Percentiles rank a stretch among this genome's conserved stretches.
Conservation (phyloP, 2,888 invertebrate genomes). For the Pammene fasciana region DNA sequence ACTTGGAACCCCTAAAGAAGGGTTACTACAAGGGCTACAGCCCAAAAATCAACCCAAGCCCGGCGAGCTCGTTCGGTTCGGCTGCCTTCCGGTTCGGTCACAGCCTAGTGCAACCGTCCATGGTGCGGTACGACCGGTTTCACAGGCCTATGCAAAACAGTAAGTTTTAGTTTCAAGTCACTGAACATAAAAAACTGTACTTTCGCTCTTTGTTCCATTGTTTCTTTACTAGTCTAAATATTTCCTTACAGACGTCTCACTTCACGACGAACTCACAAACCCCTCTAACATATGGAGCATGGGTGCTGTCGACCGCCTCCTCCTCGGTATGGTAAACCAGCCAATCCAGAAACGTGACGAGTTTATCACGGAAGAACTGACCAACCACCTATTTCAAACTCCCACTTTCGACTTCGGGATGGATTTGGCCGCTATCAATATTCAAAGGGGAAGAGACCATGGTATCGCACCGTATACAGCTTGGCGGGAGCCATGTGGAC, state of each 20-base stretch:
- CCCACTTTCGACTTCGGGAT: conserved; percentile 88
- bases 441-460: conserved; percentile 93
- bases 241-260: conserved; percentile 86
- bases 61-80: conserved; percentile 90
- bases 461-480: conserved; percentile 91
- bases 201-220: background rate
- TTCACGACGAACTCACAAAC: conserved; percentile 90
- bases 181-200: no score
- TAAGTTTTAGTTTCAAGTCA: conserved; percentile 74
- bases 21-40: conserved; percentile 90
- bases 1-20: conserved; percentile 85
- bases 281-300: conserved; percentile 88
- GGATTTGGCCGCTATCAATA: conserved; percentile 94
- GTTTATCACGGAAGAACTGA: conserved; percentile 90
- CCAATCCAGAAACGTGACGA: conserved; percentile 91
- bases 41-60: conserved; percentile 86
- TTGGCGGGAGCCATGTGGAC: conserved; percentile 91
- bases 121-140: conserved; percentile 88
- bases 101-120: conserved; percentile 91
- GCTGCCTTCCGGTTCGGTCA: conserved; percentile 95
- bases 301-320: conserved; percentile 90
- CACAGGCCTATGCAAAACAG: conserved; percentile 88
- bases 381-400: conserved; percentile 92
- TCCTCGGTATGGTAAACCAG: conserved; percentile 90
- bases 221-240: background rate